Conservation (phyloP, 2,797 vertebrate species). For the Rhincodon typus region DNA sequence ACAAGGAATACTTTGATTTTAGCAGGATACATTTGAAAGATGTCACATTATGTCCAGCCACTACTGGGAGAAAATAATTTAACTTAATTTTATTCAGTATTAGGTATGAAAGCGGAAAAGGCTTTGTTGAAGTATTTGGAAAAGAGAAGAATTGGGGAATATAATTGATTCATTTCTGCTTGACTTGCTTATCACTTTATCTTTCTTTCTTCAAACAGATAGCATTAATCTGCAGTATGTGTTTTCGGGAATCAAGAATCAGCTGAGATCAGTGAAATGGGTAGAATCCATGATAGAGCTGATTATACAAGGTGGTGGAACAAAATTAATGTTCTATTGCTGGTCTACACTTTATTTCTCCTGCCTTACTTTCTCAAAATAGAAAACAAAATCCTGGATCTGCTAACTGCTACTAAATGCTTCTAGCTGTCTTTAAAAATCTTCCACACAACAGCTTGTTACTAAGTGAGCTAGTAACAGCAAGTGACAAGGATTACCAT, state of each 20-base stretch:
- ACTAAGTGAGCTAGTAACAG: neutral
- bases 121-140: neutral
- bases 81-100: neutral
- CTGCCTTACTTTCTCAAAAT: neutral
- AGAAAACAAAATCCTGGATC: neutral
- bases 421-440: neutral
- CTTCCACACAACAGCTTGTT: neutral
- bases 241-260: neutral
- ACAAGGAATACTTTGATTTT: neutral
- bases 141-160: neutral
- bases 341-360: neutral
- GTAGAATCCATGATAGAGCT: neutral
- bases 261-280: neutral
- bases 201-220: neutral
- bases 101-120: neutral
- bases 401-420: neutral
- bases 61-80: neutral
- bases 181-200: neutral
- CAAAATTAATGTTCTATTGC: neutral
- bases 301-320: neutral
- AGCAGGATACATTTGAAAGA: neutral
- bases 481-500: neutral
- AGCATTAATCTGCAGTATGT: neutral
- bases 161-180: neutral
- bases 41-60: no score